Percentiles rank a stretch among this genome's conserved stretches.
These are phyloP conservation scores for Zoanthus gigantus DNA, from an alignment of 92 coral and sea anemone genomes.

Conservation along the genomic window DNA sequence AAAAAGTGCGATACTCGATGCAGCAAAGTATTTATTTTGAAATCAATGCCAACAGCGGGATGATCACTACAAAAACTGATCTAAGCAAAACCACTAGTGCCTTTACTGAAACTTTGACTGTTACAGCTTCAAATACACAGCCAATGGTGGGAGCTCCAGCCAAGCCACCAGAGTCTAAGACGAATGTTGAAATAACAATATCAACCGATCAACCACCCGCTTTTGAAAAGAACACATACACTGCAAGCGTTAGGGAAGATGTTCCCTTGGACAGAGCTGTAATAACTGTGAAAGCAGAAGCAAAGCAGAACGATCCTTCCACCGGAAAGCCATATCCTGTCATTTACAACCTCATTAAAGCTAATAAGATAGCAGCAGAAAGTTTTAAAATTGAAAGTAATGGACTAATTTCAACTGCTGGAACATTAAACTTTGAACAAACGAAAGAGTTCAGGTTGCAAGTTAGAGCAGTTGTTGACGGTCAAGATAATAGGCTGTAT, in stretches of 20 bases:
- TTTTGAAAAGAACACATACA: slow-evolving; percentile 53
- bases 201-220: slow-evolving; percentile 65
- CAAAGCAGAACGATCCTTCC: slow-evolving; percentile 27
- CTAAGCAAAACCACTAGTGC: slow-evolving; percentile 5
- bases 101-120: slow-evolving; percentile 60
- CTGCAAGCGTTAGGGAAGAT: slow-evolving; percentile 61
- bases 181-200: slow-evolving; percentile 79
- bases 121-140: slow-evolving; percentile 74
- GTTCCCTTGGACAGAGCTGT: slow-evolving; percentile 38
- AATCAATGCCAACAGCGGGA: slow-evolving; percentile 38
- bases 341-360: slow-evolving; percentile 78
- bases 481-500: slow-evolving; percentile 54
- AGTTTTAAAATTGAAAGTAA: slow-evolving; percentile 75
- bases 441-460: slow-evolving; percentile 71
- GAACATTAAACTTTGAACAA: slow-evolving; percentile 77
- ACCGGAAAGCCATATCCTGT: slow-evolving; percentile 6
- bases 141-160: slow-evolving; percentile 60
- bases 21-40: slow-evolving; percentile 47
- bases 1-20: slow-evolving; percentile 47
- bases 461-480: slow-evolving; percentile 77
- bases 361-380: slow-evolving; percentile 68
- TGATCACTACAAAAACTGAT: slow-evolving; percentile 65
- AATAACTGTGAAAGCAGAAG: slow-evolving; percentile 55
- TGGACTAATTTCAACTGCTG: slow-evolving; percentile 77
- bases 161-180: slow-evolving; percentile 56